A percentile compares a stretch with the other conserved stretches of the same genome.
These are phyloP conservation scores for Apamea epomidion DNA, from an alignment of 2,888 invertebrate species.

Conservation along the genomic window DNA sequence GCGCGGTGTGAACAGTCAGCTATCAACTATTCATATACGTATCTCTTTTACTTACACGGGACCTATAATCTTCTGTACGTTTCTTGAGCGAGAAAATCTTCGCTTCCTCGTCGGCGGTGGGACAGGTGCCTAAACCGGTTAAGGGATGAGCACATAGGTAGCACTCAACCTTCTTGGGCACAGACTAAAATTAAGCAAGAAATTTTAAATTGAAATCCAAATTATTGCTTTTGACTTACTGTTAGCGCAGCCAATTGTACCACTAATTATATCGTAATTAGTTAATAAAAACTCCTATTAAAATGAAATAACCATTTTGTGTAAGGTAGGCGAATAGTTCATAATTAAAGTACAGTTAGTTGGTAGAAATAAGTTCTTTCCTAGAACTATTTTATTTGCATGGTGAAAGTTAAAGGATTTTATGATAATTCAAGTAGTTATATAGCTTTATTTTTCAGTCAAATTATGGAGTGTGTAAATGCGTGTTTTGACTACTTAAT, in stretches of 20 bases:
- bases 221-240: not conserved
- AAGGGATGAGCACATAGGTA: not conserved
- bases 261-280: not conserved
- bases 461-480: not conserved
- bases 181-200: not conserved
- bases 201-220: not conserved
- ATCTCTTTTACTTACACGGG: not conserved
- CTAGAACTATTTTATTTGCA: not conserved
- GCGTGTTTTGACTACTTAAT: not conserved
- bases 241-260: not conserved
- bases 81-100: not conserved
- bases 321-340: not conserved
- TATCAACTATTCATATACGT: not conserved
- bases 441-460: not conserved
- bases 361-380: not conserved
- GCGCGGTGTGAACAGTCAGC: not conserved
- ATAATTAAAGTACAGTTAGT: not conserved
- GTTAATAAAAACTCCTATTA: not conserved
- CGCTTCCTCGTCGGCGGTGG: not conserved
- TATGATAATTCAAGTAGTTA: not conserved
- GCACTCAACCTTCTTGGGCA: not conserved
- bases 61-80: not conserved
- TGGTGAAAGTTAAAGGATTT: not conserved
- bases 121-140: not conserved
- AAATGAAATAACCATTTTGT: constrained; percentile 16